Evolutionary conservation across 1,140 invertebrate species (phyloP), one percentile per base, ranked within the genome.

Genomic region (Hermetia illucens): DNA sequence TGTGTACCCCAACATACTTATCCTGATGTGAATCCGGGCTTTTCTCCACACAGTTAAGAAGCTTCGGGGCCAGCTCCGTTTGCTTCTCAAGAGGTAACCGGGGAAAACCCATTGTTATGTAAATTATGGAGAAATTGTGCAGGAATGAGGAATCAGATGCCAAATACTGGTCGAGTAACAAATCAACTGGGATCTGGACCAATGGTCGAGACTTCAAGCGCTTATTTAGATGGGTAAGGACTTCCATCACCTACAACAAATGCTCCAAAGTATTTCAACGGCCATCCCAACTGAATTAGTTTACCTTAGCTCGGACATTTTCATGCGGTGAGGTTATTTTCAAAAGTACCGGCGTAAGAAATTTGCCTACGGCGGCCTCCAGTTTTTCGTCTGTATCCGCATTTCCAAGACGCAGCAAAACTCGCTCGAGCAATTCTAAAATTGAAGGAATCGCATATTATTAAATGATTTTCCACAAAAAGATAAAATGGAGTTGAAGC

Each of bases 71-170:
- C 33, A 92, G 59, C 49, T 77, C 72, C 4, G 76, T 68, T 62
- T 91, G 87, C 47, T 82, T 75, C 12, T 77, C 74, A 24, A 74
- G 61, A 21, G 78, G 69, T 43, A 92, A 63, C 42, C 89, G 64
- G 2, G 87, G 85, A 67, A 77, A 94, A 13, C 89, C 88, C 72
- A 92, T 75, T 61, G 87, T 90, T 30, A 94, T 82, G 53, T 93
- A 95, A 51, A 94, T 88, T 37, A 93, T 86, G 30, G 85, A 81
- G 56, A 95, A 93, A 64, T 95, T 95, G 79, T 91, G 65, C 18
- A 76, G 72, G 39, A 60, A 59, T 15, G 44, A 48, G 18, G 41
- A 61, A n/a, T 48, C 50, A 12, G 82, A 75, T 59, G 88, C 79
- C 52, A 75, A 72, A 63, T 91, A 93, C 42, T 88, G 78, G 29